Evolutionary conservation across 1,140 invertebrate species (phyloP), one percentile per base, ranked within the genome.

Genomic region (Orius laevigatus): DNA sequence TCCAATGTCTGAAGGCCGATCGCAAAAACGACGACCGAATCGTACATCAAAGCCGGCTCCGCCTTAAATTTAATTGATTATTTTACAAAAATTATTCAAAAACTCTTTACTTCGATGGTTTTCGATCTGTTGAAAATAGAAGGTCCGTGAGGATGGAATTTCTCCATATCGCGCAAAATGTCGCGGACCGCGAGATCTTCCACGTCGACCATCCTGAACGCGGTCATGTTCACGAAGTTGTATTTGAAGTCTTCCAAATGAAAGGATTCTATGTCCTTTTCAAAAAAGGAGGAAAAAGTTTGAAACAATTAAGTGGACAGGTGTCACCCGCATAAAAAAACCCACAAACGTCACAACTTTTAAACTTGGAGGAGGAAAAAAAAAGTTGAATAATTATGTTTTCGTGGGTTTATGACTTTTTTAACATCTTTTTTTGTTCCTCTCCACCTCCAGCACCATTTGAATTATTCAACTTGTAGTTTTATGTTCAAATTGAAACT

Each of bases 191-290:
- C 62, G 32, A 66, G 60, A 55, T 74, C 68, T 18, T 74, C 72
- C 10, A 67, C 68, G 56, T 74, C 69, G 14, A 78, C 84, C 49
- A 93, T 66, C 45, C 88, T 71, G 66, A 86, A 93, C 4, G 86
- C 84, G 36, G 87, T 92, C 69, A 93, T 91, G 63, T 93, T 93
- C 9, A 92, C 88, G 50, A 79, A 80, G 65, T 92, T 92, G 68
- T 92, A 91, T 60, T 86, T 86, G 66, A 93, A 92, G 62, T 93
- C 87, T 65, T 92, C 87, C 48, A 93, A 64, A 64, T 92, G 85
- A 58, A 89, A 90, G 8, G 84, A 78, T 65, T 90, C 86, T 59
- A 90, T 76, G 65, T 92, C 84, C 84, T 88, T 52, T 76, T 60
- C 16, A 49, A 25, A 25, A 25, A 8, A 25, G 11, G 3, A 20